These are phyloP conservation scores for Hiodon alosoides DNA, from an alignment of 2,113 vertebrate species.

Conservation along the genomic window DNA sequence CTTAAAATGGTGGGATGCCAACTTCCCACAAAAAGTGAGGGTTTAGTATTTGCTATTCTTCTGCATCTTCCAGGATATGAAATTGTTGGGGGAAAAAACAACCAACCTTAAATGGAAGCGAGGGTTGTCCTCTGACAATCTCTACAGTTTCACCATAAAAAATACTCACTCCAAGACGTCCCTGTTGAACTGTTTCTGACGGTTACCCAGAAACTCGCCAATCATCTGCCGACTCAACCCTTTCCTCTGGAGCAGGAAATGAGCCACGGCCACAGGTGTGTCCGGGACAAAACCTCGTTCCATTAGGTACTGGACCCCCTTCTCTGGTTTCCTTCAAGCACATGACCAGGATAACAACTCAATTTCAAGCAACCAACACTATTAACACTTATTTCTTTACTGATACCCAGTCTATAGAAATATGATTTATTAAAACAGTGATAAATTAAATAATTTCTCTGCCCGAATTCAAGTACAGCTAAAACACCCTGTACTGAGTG, in stretches of 20 bases:
- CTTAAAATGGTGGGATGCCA: too few relatives aligned
- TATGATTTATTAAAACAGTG: too few relatives aligned
- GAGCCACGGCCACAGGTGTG: conserved; percentile 91
- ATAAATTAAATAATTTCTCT: too few relatives aligned
- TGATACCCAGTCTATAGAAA: neutral
- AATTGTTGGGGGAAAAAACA: neutral
- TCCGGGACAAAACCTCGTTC: conserved; percentile 92
- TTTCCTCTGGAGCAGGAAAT: conserved; percentile 95
- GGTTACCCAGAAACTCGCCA: conserved; percentile 92
- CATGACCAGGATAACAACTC: conserved; percentile 6
- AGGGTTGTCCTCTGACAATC: neutral
- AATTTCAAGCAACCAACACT: neutral
- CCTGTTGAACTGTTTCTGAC: conserved; percentile 97
- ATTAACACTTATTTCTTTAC: neutral
- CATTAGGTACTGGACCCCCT: conserved; percentile 92
- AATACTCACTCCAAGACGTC: conserved; percentile 91
- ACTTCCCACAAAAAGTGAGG: too few relatives aligned
- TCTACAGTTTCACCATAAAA: neutral
- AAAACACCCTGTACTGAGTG: too few relatives aligned
- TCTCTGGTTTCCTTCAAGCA: conserved; percentile 85
- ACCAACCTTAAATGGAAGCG: too few relatives aligned
- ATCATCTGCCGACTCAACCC: conserved; percentile 98
- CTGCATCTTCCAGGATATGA: neutral
- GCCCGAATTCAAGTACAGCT: too few relatives aligned
- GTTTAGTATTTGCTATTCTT: too few relatives aligned